phyloP scores from a whole-genome alignment of 2,888 invertebrate genomes.

The Harmothoe impar region DNA sequence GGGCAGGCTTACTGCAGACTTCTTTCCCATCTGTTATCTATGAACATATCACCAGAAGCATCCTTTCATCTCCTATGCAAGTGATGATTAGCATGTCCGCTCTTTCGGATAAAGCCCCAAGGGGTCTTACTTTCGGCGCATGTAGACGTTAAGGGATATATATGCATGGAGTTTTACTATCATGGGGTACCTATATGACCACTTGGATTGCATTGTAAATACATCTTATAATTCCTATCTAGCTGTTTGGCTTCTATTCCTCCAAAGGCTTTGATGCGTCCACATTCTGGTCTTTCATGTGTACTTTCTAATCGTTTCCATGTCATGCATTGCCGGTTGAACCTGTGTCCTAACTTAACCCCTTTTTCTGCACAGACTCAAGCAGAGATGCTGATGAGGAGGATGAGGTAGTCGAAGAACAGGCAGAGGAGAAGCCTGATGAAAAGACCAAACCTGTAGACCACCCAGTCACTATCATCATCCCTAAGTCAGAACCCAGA shows the following conservation, averaged over 20 bases:
- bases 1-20: neutral
- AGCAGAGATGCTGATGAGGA: constrained; percentile 27
- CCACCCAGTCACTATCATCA: constrained; percentile 15
- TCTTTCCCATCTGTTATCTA: neutral
- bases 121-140: constrained; percentile 31
- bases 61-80: neutral
- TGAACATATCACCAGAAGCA: neutral
- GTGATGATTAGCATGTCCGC: constrained; percentile 29
- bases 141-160: neutral
- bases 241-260: neutral
- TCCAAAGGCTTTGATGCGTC: neutral
- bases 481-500: constrained; percentile 33
- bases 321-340: neutral
- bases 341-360: neutral
- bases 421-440: constrained; percentile 23
- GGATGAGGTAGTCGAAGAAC: neutral
- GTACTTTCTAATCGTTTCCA: neutral
- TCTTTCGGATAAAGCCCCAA: neutral
- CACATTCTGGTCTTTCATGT: neutral
- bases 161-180: constrained; percentile 31
- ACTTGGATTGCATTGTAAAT: neutral
- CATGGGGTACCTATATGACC: neutral
- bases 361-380: constrained; percentile 44
- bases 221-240: neutral
- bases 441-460: neutral